Evolutionary conservation across 64 coral and sea anemone genomes (phyloP).

Genomic region (Pocillopora damicornis): DNA sequence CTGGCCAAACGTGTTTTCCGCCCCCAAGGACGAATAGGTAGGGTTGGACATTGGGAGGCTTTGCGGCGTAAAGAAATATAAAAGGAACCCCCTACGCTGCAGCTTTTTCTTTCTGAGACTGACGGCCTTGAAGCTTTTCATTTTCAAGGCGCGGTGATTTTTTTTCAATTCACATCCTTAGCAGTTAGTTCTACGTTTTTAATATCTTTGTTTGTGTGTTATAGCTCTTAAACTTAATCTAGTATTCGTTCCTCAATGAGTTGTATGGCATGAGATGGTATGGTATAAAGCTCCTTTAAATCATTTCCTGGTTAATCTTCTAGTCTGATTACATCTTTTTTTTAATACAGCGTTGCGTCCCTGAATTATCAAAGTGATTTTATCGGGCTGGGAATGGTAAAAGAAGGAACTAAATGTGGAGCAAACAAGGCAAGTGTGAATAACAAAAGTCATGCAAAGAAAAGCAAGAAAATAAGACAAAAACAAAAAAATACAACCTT

Average conservation of each 20-base stretch:
- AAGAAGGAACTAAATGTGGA: constrained; percentile 39
- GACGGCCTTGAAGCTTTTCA: too few relatives aligned
- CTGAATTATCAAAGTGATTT: constrained; percentile 24
- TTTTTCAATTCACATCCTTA: too few relatives aligned
- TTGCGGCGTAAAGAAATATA: not conserved
- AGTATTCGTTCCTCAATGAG: too few relatives aligned
- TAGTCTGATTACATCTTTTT: not conserved
- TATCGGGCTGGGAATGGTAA: constrained; percentile 41
- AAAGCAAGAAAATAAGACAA: not conserved
- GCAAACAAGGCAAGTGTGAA: constrained; percentile 15
- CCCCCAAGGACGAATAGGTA: not conserved
- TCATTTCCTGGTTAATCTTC: not conserved
- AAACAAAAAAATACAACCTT: not conserved
- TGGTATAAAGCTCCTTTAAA: too few relatives aligned
- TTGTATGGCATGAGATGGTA: too few relatives aligned
- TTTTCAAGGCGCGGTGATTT: too few relatives aligned
- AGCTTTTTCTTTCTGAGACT: not conserved
- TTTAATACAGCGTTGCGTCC: not conserved
- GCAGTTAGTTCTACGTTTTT: too few relatives aligned
- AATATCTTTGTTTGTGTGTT: too few relatives aligned
- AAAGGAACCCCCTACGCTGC: not conserved
- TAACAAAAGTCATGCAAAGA: not conserved
- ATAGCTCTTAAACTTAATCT: too few relatives aligned
- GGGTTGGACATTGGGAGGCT: not conserved
- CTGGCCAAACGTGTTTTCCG: not conserved